A percentile compares a stretch with the other conserved stretches of the same genome.
These are phyloP conservation scores for Pandemis corylana DNA, from an alignment of 2,888 invertebrate species.

Conservation along the genomic window DNA sequence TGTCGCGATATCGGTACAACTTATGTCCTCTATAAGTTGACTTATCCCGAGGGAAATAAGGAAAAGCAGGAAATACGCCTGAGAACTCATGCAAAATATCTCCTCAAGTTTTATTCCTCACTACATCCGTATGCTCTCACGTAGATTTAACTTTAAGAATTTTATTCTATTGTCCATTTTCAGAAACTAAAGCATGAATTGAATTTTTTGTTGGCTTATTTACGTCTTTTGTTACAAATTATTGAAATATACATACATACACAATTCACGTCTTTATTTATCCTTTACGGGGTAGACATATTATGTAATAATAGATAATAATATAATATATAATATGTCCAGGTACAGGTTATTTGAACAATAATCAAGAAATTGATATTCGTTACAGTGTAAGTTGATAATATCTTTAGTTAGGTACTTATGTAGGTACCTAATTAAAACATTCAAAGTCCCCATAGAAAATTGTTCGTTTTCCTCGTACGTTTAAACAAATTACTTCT, in stretches of 20 bases:
- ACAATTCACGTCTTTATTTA: no score
- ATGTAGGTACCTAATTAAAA: no score
- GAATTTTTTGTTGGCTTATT: not conserved
- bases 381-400: no score
- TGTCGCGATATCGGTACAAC: conserved; percentile 67
- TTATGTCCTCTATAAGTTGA: conserved; percentile 79
- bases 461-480: no score
- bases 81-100: conserved; percentile 76
- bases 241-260: conserved; percentile 3
- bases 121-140: conserved; percentile 34
- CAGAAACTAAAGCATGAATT: conserved; percentile 7
- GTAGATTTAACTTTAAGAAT: conserved; percentile 40
- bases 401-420: no score
- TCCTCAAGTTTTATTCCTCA: conserved; percentile 61
- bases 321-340: no score
- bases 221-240: not conserved
- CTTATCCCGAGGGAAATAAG: conserved; percentile 82
- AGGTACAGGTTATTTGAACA: no score
- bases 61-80: conserved; percentile 75
- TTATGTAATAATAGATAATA: not conserved
- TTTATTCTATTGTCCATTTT: conserved; percentile 39
- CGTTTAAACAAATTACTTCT: no score
- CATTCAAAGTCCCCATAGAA: no score
- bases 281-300: no score
- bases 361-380: no score